Percentiles rank a stretch among this genome's conserved stretches.
Conservation (phyloP, 2,888 invertebrate genomes). For the Acanthopleura granulata region DNA sequence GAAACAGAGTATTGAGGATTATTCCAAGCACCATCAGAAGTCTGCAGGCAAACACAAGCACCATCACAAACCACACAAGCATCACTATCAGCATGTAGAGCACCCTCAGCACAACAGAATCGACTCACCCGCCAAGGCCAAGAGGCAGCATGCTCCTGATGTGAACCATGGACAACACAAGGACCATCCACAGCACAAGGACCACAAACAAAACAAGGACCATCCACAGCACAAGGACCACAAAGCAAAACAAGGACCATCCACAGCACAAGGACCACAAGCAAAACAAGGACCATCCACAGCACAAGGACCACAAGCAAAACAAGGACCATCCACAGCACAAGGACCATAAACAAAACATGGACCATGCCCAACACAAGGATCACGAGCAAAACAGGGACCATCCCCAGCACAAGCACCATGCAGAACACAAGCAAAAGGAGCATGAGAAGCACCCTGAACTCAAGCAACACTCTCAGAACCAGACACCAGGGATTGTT, state of each 20-base stretch:
- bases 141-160: too few relatives aligned
- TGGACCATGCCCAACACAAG: background rate
- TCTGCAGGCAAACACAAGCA: background rate
- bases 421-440: background rate
- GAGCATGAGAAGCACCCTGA: background rate
- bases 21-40: slow-evolving; percentile 12
- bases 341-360: background rate
- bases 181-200: background rate
- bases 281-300: background rate
- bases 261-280: background rate
- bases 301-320: background rate
- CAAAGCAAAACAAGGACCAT: slow-evolving; percentile 29
- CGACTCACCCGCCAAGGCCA: too few relatives aligned
- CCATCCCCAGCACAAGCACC: background rate
- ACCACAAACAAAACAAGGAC: background rate
- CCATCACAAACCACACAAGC: background rate
- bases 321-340: background rate
- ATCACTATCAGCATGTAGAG: background rate
- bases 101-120: background rate
- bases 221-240: slow-evolving; percentile 17
- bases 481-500: background rate
- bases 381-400: background rate
- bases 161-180: background rate
- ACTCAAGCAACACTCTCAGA: background rate
- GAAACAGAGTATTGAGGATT: background rate